Conservation (phyloP, 2,888 invertebrate species). For the Napeogenes sylphis region DNA sequence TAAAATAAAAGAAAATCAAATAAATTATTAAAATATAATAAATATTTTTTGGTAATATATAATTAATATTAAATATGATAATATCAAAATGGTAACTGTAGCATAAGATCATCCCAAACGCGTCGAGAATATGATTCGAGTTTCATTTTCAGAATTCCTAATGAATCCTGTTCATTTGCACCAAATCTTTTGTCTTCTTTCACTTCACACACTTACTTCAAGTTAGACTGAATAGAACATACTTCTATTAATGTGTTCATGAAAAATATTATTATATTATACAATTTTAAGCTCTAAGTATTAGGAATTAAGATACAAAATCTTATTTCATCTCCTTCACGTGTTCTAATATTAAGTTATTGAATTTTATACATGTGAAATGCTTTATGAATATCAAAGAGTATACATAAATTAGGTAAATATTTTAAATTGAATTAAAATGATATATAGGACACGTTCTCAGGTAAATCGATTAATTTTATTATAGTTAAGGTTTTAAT, state of each 20-base stretch:
- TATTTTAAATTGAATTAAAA: conserved; percentile 1
- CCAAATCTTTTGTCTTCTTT: conserved; percentile 33
- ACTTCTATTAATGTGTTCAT: conserved; percentile 1
- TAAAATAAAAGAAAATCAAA: no score
- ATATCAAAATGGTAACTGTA: conserved; percentile 4
- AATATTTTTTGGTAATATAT: no score
- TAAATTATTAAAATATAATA: no score
- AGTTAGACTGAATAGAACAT: conserved; percentile 35
- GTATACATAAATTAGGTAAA: neutral
- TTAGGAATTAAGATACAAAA: neutral
- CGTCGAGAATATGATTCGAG: conserved; percentile 57
- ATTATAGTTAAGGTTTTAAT: no score
- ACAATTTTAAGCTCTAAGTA: conserved; percentile 5
- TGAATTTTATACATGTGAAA: conserved; percentile 15
- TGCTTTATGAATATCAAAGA: no score
- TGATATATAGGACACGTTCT: no score
- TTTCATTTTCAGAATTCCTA: conserved; percentile 68
- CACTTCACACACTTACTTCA: conserved; percentile 14
- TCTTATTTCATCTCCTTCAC: conserved; percentile 29
- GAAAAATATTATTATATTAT: no score
- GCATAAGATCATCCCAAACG: conserved; percentile 47
- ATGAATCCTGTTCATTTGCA: conserved; percentile 59
- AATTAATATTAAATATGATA: no score
- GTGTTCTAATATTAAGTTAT: conserved; percentile 27
- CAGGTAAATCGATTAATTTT: no score